Conservation (phyloP, 2,888 invertebrate genomes). For the Conistra vaccinii region DNA sequence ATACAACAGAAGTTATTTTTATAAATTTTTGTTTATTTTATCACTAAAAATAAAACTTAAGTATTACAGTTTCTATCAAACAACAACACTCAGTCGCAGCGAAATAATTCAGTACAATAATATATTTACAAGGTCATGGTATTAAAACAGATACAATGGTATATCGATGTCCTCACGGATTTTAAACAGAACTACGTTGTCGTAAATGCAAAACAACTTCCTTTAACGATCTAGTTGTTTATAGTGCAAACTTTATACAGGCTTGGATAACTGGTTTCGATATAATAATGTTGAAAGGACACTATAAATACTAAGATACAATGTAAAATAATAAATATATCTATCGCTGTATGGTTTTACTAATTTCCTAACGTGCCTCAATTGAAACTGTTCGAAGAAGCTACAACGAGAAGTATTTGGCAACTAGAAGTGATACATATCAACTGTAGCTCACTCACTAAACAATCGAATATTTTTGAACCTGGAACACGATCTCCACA, state of each 20-base stretch:
- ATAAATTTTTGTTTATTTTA: conserved; percentile 89
- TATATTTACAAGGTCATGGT: conserved; percentile 88
- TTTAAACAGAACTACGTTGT: conserved; percentile 78
- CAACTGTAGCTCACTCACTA: conserved; percentile 82
- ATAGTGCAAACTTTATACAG: conserved; percentile 60
- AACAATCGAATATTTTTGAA: conserved; percentile 83
- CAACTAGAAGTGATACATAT: conserved; percentile 88
- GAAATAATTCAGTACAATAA: conserved; percentile 86
- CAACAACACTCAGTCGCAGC: conserved; percentile 89
- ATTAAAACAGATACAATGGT: conserved; percentile 71
- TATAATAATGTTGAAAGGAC: conserved; percentile 68
- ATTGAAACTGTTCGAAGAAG: conserved; percentile 83
- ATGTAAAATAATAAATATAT: conserved; percentile 86
- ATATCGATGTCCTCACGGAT: conserved; percentile 70
- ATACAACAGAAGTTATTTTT: conserved; percentile 80
- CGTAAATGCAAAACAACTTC: conserved; percentile 84
- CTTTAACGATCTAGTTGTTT: conserved; percentile 57
- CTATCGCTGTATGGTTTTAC: conserved; percentile 82
- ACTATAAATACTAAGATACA: conserved; percentile 80
- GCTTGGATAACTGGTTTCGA: conserved; percentile 69
- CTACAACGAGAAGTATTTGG: conserved; percentile 87
- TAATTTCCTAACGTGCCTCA: conserved; percentile 82
- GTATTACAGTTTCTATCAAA: conserved; percentile 90
- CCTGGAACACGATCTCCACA: conserved; percentile 80
- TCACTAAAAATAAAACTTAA: conserved; percentile 90